phyloP scores from a whole-genome alignment of 2,113 vertebrate species.

The Podarcis cretensis region DNA sequence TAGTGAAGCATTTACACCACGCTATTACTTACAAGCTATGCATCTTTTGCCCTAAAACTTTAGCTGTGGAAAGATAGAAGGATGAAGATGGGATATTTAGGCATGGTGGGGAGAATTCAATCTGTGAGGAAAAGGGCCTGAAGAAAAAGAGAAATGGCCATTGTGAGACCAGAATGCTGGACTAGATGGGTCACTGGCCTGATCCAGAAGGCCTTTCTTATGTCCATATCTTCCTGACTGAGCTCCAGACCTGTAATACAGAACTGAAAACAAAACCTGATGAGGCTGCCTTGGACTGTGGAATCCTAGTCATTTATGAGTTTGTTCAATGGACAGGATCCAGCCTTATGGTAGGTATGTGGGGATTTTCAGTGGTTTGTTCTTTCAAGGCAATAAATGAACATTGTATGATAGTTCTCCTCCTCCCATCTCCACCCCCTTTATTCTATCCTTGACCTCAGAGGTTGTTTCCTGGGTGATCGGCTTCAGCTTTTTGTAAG shows the following conservation, averaged over 20 bases:
- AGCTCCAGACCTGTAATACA: background rate
- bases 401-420: too few species aligned
- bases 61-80: background rate
- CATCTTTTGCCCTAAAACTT: background rate
- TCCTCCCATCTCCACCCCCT: background rate
- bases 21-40: background rate
- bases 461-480: constrained; percentile 25
- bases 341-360: background rate
- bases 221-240: too few species aligned
- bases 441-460: constrained; percentile 44
- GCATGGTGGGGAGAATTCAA: background rate
- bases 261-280: background rate
- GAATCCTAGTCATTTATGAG: background rate
- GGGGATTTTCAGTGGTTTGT: background rate
- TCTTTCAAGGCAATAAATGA: background rate
- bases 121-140: background rate
- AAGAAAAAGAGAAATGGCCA: too few species aligned
- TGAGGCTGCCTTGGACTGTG: background rate
- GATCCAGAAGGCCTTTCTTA: too few species aligned
- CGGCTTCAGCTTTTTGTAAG: constrained; percentile 37
- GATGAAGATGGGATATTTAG: background rate
- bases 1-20: background rate
- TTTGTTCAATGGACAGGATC: too few species aligned
- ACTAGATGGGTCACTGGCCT: too few species aligned
- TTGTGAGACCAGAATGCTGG: too few species aligned